Evolutionary conservation across 2,888 invertebrate genomes (phyloP).

Genomic region (Fragum fragum): DNA sequence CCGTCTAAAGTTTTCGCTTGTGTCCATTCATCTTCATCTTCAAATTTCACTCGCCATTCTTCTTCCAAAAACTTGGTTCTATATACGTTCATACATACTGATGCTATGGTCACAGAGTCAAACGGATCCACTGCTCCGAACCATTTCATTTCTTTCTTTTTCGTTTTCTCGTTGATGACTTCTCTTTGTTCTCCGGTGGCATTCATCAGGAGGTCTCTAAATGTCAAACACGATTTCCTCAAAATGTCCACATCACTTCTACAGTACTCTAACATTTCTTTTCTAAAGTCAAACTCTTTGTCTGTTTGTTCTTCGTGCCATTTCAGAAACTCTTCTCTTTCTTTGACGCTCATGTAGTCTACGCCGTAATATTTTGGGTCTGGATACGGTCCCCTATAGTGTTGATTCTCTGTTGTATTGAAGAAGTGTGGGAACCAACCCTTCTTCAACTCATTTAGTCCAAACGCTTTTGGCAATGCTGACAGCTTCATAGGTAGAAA

Average conservation of each 20-base stretch:
- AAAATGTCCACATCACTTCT: conserved; percentile 56
- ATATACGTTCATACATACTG: conserved; percentile 52
- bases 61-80: conserved; percentile 52
- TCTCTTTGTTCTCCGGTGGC: conserved; percentile 24
- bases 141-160: conserved; percentile 27
- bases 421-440: conserved; percentile 45
- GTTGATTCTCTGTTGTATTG: conserved; percentile 54
- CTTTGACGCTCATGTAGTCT: conserved; percentile 42
- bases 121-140: conserved; percentile 48
- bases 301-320: conserved; percentile 36
- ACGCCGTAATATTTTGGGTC: conserved; percentile 33
- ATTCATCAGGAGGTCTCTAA: conserved; percentile 36
- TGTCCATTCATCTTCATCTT: conserved; percentile 32
- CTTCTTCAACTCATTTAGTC: conserved; percentile 39
- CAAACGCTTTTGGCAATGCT: conserved; percentile 54
- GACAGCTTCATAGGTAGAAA: conserved; percentile 59
- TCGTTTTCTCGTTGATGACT: not conserved
- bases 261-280: conserved; percentile 59
- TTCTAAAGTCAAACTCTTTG: conserved; percentile 53
- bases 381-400: conserved; percentile 43
- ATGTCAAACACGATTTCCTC: conserved; percentile 43
- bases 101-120: conserved; percentile 47
- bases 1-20: conserved; percentile 35
- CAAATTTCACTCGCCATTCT: conserved; percentile 44
- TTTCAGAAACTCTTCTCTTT: conserved; percentile 36